phyloP scores from a whole-genome alignment of 2,888 invertebrate species.

The Punctoribates punctum region DNA sequence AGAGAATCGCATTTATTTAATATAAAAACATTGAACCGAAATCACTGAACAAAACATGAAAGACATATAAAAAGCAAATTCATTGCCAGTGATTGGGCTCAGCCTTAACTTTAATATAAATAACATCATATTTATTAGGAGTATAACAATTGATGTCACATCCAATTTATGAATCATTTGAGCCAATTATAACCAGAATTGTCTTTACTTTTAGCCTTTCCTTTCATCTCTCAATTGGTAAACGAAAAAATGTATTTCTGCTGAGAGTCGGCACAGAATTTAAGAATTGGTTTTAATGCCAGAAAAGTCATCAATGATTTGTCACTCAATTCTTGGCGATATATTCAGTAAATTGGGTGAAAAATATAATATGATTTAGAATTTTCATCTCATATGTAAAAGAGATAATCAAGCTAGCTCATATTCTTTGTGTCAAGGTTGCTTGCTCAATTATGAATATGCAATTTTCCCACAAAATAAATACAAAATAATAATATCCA shows the following conservation, averaged over 20 bases:
- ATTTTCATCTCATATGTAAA: too few species aligned
- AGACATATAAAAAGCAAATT: neutral
- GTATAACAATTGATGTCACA: constrained; percentile 11
- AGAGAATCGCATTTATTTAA: neutral
- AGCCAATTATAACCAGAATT: neutral
- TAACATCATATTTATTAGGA: neutral
- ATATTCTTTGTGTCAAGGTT: too few species aligned
- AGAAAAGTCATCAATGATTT: neutral
- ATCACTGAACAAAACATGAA: neutral
- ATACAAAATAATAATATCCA: too few species aligned
- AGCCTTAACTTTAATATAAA: neutral
- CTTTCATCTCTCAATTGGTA: neutral
- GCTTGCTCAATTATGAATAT: too few species aligned
- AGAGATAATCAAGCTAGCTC: too few species aligned
- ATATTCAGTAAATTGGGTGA: constrained; percentile 4
- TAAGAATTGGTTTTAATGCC: neutral
- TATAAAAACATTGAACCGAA: too few species aligned
- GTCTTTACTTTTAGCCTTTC: neutral
- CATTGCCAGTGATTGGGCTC: neutral
- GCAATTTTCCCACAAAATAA: too few species aligned
- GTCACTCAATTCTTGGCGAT: neutral
- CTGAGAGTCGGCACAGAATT: neutral
- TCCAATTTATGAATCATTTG: constrained; percentile 7
- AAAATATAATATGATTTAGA: neutral
- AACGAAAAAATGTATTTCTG: neutral